Evolutionary conservation across 2,888 invertebrate genomes (phyloP), one percentile per base, ranked within the genome.

Genomic region (Aproaerema taeniolella): DNA sequence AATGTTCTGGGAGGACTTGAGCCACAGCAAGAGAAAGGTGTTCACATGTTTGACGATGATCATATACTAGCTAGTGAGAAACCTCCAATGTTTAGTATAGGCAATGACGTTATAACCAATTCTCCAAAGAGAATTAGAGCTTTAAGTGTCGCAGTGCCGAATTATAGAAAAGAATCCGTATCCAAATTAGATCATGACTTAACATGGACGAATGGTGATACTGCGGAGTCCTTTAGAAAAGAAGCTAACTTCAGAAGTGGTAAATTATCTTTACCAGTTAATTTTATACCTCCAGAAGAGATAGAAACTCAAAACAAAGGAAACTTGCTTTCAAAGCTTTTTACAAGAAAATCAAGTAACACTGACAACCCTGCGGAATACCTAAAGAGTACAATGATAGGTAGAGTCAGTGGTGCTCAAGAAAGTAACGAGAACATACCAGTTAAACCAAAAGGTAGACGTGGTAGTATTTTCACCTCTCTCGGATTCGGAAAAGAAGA

Each of bases 11-110:
- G 93, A 13, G 90, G 88, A 2, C 82, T 90, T 6, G 85, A 88
- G 31, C 78, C 82, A 12, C 77, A 82, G 30, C 74, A 77, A 45
- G 81, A 83, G 10, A 88, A 81, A 51, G 90, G 91, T 1, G 83
- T 92, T 31, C 88, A 93, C 54, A 89, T 92, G 35, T 93, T 94
- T 66, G 89, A 89, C 9, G 94, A 94, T 57, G 90, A 90, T 1
- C 90, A 93, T 50, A 94, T 95, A 39, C 71, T 94, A 42, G 90
- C 92, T 1, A 91, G 90, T 60, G 94, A 93, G 68, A 83, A 77
- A 62, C 80, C 71, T 49, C 75, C 87, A 2, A 61, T 72, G 13
- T 92, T 92, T 89, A 77, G 83, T 42, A 78, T 91, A 52, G 87
- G 89, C 32, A 65, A 83, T 52, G 73, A 86, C 42, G 65, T 73